Percentiles rank a stretch among this genome's conserved stretches.
Conservation (phyloP, 1,140 invertebrate genomes). For the Drepana arcuata region DNA sequence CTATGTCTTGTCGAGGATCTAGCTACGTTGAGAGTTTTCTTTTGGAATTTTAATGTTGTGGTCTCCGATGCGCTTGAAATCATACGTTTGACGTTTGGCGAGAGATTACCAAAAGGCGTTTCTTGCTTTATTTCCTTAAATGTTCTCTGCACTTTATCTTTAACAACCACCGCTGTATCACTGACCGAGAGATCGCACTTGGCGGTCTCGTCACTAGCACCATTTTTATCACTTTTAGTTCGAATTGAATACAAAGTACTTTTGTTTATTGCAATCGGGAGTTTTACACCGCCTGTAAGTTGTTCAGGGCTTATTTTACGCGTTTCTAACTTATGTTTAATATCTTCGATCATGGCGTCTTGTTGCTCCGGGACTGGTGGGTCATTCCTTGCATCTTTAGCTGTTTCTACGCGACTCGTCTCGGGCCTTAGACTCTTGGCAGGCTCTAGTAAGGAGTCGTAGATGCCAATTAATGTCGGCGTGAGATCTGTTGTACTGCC, state of each 20-base stretch:
- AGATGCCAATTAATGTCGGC: conserved; percentile 73
- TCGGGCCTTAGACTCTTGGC: conserved; percentile 47
- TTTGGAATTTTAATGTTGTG: conserved; percentile 55
- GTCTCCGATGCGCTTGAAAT: conserved; percentile 71
- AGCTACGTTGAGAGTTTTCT: conserved; percentile 50
- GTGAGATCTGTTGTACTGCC: conserved; percentile 75
- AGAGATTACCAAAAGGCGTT: conserved; percentile 67
- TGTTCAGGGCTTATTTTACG: too few species aligned
- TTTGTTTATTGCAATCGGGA: conserved; percentile 58
- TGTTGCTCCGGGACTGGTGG: conserved; percentile 34
- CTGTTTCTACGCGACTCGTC: conserved; percentile 39
- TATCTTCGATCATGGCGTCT: neutral
- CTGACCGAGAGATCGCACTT: conserved; percentile 38
- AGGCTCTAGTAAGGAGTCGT: conserved; percentile 66
- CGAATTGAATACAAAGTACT: conserved; percentile 51
- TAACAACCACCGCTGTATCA: conserved; percentile 30
- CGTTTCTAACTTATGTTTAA: too few species aligned
- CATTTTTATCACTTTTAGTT: conserved; percentile 61
- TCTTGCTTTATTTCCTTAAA: conserved; percentile 41
- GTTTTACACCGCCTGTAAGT: conserved; percentile 54
- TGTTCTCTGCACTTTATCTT: conserved; percentile 41
- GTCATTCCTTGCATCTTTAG: conserved; percentile 63
- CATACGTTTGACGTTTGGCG: conserved; percentile 74
- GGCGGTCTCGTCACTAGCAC: conserved; percentile 40
- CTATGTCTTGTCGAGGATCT: conserved; percentile 50